Conservation (phyloP, 2,113 vertebrate species). For the Grallaria varia region DNA sequence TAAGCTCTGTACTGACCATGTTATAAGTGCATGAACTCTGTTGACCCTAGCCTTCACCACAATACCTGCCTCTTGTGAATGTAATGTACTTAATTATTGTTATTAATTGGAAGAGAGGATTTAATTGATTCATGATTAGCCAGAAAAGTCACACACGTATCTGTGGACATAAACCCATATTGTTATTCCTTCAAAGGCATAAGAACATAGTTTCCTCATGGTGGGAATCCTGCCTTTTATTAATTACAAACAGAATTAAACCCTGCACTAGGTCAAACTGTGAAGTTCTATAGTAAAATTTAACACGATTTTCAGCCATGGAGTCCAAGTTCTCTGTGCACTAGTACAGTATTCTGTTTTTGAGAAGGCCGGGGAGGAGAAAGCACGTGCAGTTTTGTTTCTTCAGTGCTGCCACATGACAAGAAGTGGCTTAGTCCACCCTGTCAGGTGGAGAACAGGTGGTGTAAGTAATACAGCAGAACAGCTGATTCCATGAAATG, state of each 20-base stretch:
- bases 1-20: neutral
- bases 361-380: neutral
- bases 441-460: neutral
- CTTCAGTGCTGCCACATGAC: neutral
- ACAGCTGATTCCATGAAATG: constrained; percentile 23
- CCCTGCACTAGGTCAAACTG: neutral
- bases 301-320: neutral
- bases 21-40: neutral
- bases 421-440: neutral
- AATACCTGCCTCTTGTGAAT: neutral
- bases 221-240: neutral
- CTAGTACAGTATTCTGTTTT: neutral
- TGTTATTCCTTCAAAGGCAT: neutral
- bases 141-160: neutral
- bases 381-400: neutral
- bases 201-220: neutral
- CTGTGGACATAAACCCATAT: neutral
- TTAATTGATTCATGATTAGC: neutral
- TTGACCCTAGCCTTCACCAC: neutral
- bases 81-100: neutral
- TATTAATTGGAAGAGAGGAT: neutral
- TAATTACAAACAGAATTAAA: neutral
- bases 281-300: neutral
- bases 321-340: neutral
- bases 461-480: neutral